Conservation (phyloP, 2,888 invertebrate species). For the Lymantria dispar region DNA sequence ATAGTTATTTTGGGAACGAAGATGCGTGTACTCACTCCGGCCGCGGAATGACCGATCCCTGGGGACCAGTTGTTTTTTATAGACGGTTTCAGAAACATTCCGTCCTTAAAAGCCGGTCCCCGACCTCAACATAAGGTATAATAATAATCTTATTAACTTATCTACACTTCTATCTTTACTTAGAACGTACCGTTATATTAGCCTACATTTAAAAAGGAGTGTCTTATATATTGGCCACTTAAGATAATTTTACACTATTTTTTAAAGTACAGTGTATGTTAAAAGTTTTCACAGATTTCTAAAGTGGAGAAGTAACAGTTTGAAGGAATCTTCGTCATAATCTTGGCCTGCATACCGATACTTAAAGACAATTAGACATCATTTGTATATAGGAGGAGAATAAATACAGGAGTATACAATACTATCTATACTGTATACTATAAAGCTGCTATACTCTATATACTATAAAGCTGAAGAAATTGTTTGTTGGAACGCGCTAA, state of each 20-base stretch:
- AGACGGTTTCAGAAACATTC: slow-evolving; percentile 77
- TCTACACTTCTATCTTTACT: slow-evolving; percentile 79
- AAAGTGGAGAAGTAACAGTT: slow-evolving; percentile 17
- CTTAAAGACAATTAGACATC: no score
- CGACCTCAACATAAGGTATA: slow-evolving; percentile 71
- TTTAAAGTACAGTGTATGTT: slow-evolving; percentile 36
- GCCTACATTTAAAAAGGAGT: slow-evolving; percentile 64
- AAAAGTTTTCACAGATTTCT: slow-evolving; percentile 65
- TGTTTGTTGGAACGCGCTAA: no score
- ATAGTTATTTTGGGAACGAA: slow-evolving; percentile 54
- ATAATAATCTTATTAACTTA: slow-evolving; percentile 82
- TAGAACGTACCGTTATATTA: slow-evolving; percentile 77
- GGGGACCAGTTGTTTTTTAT: slow-evolving; percentile 76
- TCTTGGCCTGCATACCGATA: no score
- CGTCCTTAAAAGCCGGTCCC: slow-evolving; percentile 76
- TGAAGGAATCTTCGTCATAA: no score
- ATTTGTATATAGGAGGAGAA: no score
- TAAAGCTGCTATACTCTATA: no score
- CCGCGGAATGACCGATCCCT: slow-evolving; percentile 75
- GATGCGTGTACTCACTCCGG: slow-evolving; percentile 71
- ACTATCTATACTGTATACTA: no score
- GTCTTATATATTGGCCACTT: slow-evolving; percentile 69
- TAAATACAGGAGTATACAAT: no score
- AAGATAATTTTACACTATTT: slow-evolving; percentile 78
- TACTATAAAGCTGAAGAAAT: no score